These are phyloP conservation scores for Ptychodera flava DNA, from an alignment of 35 echinoderm and acorn worm species.

Conservation along the genomic window DNA sequence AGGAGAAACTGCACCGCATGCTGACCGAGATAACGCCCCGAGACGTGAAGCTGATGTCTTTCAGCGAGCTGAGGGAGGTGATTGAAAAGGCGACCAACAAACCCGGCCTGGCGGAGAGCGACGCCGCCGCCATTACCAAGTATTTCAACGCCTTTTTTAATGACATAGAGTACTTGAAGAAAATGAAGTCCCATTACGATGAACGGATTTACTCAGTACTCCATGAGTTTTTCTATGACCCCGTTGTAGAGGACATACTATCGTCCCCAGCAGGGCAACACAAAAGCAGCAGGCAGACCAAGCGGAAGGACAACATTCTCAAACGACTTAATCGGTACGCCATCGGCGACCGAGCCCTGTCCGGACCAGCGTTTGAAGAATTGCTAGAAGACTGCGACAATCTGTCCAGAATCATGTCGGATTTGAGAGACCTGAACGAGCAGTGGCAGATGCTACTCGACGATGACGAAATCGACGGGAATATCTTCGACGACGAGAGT, in stretches of 20 bases:
- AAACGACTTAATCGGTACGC: background rate
- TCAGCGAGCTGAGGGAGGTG: background rate
- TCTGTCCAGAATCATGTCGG: background rate
- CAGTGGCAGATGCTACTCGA: slow-evolving; percentile 9
- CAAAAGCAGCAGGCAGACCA: slow-evolving; percentile 1
- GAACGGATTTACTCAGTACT: slow-evolving; percentile 14
- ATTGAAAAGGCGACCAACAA: background rate
- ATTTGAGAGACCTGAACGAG: background rate
- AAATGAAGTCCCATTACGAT: background rate
- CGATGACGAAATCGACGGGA: slow-evolving; percentile 12
- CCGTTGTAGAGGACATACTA: slow-evolving; percentile 4
- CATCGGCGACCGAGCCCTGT: background rate
- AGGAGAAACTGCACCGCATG: slow-evolving; percentile 5
- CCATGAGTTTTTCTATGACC: slow-evolving; percentile 4
- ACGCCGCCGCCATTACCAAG: background rate
- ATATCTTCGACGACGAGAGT: slow-evolving; percentile 7
- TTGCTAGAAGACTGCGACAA: background rate
- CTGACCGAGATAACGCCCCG: background rate
- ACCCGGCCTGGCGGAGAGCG: background rate
- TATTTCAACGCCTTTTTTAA: slow-evolving; percentile 22
- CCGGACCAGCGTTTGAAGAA: background rate
- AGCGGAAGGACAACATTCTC: background rate
- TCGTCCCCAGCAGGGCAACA: background rate
- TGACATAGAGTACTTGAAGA: background rate
- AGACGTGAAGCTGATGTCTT: background rate